Evolutionary conservation across 2,888 invertebrate species (phyloP), one percentile per base, ranked within the genome.

Genomic region (Cheilosia soror): DNA sequence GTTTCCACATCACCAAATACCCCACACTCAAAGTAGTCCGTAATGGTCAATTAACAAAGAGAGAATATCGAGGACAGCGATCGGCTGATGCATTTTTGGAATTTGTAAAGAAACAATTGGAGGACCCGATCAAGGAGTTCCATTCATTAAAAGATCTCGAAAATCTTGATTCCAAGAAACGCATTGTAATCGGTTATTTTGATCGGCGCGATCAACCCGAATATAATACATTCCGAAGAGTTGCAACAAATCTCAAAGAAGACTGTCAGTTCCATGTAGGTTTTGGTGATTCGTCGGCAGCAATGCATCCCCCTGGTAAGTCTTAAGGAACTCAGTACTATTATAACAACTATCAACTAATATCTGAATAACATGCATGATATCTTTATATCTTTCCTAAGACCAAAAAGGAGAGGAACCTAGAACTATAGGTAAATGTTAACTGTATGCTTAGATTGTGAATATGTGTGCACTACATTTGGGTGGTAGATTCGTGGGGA

Each of bases 1-100:
- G 97, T 88, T 99, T 98, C 93, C 98, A 98, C 90, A 98, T 99
- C 78, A 96, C 96, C 76, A 99, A 99, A 93, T 99, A 99, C 93
- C 99, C 99, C 5, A 99, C 99, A 5, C 93, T 99, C 76, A 99
- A 99, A 93, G 93, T 99, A 25, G 96, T 99, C 88, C 94, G 97
- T 66, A 98, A 98, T 94, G 98, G 98, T 0, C 95, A 97, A 89
- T 95, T 97, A n/a, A 95, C 96, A 13, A 98, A 98, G 90, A 94
- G 96, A 87, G 98, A 98, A 91, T 98, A 97, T 89, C 94, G 99
- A 90, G 99, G 97, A 1, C 95, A 96, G 90, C 94, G 99, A 69
- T 98, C 98, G 13, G 95, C 95, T 0, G 98, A 99, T 72, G 98
- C 99, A 0, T 96, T 99, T 90, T 93, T 96, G 2, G 95, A 96